Evolutionary conservation across 1,140 invertebrate genomes (phyloP), one percentile per base, ranked within the genome.

Genomic region (Stenopsyche tienmushanensis): DNA sequence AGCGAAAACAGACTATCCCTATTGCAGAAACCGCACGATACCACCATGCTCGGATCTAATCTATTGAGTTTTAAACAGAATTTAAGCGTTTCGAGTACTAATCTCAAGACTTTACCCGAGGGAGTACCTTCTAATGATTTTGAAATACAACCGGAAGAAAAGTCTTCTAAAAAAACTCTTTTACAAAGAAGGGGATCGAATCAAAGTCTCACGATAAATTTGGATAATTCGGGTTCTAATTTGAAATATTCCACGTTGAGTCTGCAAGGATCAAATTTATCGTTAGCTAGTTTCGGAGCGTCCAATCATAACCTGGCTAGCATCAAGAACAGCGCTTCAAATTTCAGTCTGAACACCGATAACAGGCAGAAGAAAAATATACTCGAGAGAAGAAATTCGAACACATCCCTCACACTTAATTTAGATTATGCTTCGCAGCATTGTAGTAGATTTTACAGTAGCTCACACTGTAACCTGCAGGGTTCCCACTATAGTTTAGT

Each of bases 351-450:
- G 10, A 79, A 75, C 62, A 76, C 76, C 3, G 79, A 81, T 29
- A 72, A 66, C 25, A 66, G 78, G 34, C 75, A 76, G 45, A 84
- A 84, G 59, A 89, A 88, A 66, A 83, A 88, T 42, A 79, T 90
- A 1, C 73, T 92, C 18, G 89, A 94, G 74, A 81, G 91, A 25
- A 80, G 91, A 47, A 92, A 93, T 64, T 95, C 92, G 1, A 95
- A 91, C 75, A 90, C 91, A n/a, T 93, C 91, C 54, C 78, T 94
- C 0, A 92, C 90, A 42, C 84, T 94, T 0, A 81, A 82, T 20
- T 69, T 71, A 0, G 78, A 81, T 10, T 63, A 57, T 50, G 17
- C 49, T 3, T 25, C 60, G 0, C 68, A 59, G n/a, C 67, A 70
- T 25, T 57, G 57, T 10, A 50, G 49, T 20, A 59, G 65, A 41